A percentile compares a stretch with the other conserved stretches of the same genome.
phyloP scores from a whole-genome alignment of 2,797 vertebrate genomes.

The Ptychadena robeensis region DNA sequence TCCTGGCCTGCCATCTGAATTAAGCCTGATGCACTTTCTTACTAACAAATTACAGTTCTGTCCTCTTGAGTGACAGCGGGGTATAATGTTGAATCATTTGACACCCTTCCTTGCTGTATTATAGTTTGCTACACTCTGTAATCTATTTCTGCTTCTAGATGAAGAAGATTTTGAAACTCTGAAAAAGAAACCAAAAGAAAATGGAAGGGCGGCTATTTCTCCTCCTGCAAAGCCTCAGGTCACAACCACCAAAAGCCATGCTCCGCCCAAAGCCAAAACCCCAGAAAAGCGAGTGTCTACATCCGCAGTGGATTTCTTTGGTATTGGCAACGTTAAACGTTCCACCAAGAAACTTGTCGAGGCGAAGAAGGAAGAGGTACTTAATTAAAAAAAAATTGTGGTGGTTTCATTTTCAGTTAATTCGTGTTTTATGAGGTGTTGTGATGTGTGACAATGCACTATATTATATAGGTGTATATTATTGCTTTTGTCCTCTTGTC shows the following conservation, averaged over 20 bases:
- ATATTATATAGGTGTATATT: background rate
- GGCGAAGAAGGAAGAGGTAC: constrained; percentile 89
- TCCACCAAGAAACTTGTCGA: constrained; percentile 93
- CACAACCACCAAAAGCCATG: constrained; percentile 61
- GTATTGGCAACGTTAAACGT: constrained; percentile 79
- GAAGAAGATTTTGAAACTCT: constrained; percentile 86
- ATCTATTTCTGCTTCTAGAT: constrained; percentile 72
- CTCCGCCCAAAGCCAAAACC: constrained; percentile 73
- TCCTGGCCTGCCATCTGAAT: too few species aligned
- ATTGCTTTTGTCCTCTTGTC: too few species aligned
- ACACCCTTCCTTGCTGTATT: too few species aligned
- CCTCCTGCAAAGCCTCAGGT: constrained; percentile 63
- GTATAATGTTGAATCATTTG: too few species aligned
- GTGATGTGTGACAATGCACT: background rate
- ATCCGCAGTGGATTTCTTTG: constrained; percentile 89
- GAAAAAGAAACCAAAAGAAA: constrained; percentile 83
- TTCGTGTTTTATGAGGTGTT: background rate
- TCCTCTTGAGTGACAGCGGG: too few species aligned
- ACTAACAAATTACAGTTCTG: too few species aligned
- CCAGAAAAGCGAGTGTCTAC: constrained; percentile 82
- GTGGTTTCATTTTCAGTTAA: too few species aligned
- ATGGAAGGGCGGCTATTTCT: constrained; percentile 65
- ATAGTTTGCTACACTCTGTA: too few species aligned
- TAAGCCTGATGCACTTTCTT: too few species aligned
- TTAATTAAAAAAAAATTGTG: too few species aligned